Evolutionary conservation across 2,888 invertebrate genomes (phyloP), one percentile per base, ranked within the genome.

Genomic region (Ellobium chinense): DNA sequence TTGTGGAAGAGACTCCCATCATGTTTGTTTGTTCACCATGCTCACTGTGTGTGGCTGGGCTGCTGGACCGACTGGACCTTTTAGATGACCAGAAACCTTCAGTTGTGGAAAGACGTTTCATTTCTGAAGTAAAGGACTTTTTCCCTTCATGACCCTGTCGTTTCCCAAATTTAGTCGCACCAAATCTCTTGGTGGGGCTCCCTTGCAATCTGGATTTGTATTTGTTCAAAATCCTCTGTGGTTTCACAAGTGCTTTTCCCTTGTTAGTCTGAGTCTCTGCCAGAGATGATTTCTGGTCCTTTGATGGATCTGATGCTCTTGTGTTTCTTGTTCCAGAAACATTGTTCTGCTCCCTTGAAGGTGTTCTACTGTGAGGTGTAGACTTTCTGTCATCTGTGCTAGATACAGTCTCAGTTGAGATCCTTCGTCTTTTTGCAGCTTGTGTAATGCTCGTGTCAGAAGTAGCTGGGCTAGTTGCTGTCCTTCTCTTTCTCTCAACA

Each of bases 71-170:
- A 21, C 66, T 65, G 18, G 36, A 9, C 12, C 37, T 12, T 66
- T 66, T 76, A 29, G 72, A 54, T 27, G 79, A 63, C 73, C 73
- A 74, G 27, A 80, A 80, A 24, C 80, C 80, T 46, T 74, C 74
- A 46, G 74, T 80, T 14, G 80, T 80, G n/a, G 54, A 46, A 12
- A 80, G 80, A 12, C 68, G n/a, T 68, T 60, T 74, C 39, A 80
- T 74, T 74, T 80, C 80, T 29, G 29, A 2, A 27, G 58, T 58
- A 7, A 39, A 0, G 7, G 29, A 37, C 5, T 77, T 37, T 56
- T 66, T 66, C 14, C 39, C 14, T 21, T 75, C 36, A 1, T 54
- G 29, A 4, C n/a, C 24, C n/a, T 14, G 34, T 18, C 24, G 5
- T 34, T 66, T 54, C 9, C 14, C 3, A 12, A 37, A 46, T 24